A percentile compares a stretch with the other conserved stretches of the same genome.
These are phyloP conservation scores for Choloepus hoffmanni DNA, from an alignment of 2,113 vertebrate genomes.

Conservation along the genomic window DNA sequence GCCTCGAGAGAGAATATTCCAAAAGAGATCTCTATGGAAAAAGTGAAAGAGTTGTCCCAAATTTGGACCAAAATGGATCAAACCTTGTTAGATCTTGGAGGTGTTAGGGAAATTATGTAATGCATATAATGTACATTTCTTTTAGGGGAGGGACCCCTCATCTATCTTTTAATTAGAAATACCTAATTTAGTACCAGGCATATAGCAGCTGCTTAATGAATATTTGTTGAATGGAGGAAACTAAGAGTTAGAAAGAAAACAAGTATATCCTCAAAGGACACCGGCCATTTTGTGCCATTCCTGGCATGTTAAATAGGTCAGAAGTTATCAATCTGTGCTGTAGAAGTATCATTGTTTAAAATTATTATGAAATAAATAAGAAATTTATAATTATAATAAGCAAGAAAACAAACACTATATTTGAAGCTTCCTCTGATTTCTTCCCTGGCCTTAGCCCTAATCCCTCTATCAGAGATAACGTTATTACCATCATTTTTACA, in stretches of 20 bases:
- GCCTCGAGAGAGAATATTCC: background rate
- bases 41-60: background rate
- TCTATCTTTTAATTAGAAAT: background rate
- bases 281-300: background rate
- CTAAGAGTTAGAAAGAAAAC: background rate
- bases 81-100: background rate
- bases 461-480: background rate
- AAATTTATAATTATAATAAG: background rate
- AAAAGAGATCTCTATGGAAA: background rate
- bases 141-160: background rate
- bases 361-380: background rate
- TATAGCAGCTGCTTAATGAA: background rate
- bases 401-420: background rate
- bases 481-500: background rate
- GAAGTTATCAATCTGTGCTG: background rate
- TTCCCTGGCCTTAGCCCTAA: background rate
- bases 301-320: background rate
- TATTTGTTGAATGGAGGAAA: background rate
- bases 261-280: background rate
- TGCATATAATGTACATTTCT: background rate
- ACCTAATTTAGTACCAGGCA: background rate
- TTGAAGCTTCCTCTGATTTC: background rate
- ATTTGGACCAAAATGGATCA: background rate
- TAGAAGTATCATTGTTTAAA: background rate
- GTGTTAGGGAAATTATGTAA: background rate